Evolutionary conservation across 1,140 invertebrate species (phyloP).

Genomic region (Varroa destructor): DNA sequence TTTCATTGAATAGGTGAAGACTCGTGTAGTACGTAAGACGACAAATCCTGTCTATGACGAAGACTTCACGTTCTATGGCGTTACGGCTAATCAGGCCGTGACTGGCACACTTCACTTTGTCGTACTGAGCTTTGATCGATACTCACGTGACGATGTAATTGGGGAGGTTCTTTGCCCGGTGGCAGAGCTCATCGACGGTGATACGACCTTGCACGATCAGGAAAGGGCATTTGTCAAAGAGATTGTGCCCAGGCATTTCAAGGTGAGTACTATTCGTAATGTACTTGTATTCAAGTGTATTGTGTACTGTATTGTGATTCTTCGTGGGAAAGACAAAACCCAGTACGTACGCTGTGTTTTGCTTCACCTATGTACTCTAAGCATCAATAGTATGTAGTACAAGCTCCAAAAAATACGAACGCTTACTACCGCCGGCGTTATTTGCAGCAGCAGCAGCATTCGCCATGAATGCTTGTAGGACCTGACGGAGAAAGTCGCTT

Average conservation of each 20-base stretch:
- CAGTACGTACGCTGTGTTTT: no score
- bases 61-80: constrained; percentile 89
- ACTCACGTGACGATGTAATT: constrained; percentile 89
- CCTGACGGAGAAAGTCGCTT: no score
- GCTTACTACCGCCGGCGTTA: no score
- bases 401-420: no score
- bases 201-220: constrained; percentile 43
- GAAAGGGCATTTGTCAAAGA: constrained; percentile 52
- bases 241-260: constrained; percentile 69
- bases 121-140: constrained; percentile 88
- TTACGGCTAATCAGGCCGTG: constrained; percentile 64
- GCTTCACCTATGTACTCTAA: no score
- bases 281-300: no score
- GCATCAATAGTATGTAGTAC: no score
- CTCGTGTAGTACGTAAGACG: constrained; percentile 77
- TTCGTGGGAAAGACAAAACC: not conserved
- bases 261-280: constrained; percentile 46
- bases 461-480: no score
- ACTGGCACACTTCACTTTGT: constrained; percentile 82
- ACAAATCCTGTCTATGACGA: constrained; percentile 85
- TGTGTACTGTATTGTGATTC: not conserved
- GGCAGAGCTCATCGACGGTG: constrained; percentile 60
- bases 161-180: constrained; percentile 85
- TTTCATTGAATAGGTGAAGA: constrained; percentile 49
- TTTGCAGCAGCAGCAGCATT: no score